These are phyloP conservation scores for Holacanthus passer DNA, from an alignment of 2,113 vertebrate genomes.

Conservation along the genomic window DNA sequence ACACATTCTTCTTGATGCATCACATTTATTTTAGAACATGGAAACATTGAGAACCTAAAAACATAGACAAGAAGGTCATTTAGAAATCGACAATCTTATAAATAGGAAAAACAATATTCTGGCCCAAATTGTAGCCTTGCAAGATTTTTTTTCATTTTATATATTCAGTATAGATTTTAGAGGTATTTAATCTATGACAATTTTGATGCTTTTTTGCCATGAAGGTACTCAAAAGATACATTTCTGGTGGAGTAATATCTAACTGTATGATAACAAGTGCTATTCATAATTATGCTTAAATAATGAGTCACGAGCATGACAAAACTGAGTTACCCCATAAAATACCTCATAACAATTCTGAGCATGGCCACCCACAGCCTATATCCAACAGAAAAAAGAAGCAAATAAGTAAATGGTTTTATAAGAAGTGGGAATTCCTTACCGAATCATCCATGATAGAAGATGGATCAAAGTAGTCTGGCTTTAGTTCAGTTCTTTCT, in stretches of 20 bases:
- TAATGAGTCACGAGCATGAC: background rate
- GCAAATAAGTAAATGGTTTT: background rate
- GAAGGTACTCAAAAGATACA: background rate
- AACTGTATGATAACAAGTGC: background rate
- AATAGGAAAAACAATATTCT: background rate
- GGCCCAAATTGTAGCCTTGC: background rate
- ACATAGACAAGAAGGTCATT: background rate
- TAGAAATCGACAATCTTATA: background rate
- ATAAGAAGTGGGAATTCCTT: constrained; percentile 16
- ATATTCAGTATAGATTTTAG: too few relatives aligned
- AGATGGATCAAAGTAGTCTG: constrained; percentile 77
- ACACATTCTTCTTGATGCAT: constrained; percentile 14
- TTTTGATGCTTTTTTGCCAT: too few relatives aligned
- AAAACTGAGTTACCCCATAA: background rate
- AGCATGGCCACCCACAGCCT: background rate
- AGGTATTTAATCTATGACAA: too few relatives aligned
- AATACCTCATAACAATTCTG: background rate
- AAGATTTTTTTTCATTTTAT: background rate
- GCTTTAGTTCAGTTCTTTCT: constrained; percentile 74
- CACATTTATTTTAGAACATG: constrained; percentile 70
- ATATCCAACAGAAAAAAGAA: background rate
- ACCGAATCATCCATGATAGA: constrained; percentile 79
- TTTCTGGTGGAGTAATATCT: background rate
- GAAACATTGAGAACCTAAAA: constrained; percentile 77
- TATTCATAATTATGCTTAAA: background rate